phyloP scores from a whole-genome alignment of 2,888 invertebrate species.

The Lacanobia oleracea region DNA sequence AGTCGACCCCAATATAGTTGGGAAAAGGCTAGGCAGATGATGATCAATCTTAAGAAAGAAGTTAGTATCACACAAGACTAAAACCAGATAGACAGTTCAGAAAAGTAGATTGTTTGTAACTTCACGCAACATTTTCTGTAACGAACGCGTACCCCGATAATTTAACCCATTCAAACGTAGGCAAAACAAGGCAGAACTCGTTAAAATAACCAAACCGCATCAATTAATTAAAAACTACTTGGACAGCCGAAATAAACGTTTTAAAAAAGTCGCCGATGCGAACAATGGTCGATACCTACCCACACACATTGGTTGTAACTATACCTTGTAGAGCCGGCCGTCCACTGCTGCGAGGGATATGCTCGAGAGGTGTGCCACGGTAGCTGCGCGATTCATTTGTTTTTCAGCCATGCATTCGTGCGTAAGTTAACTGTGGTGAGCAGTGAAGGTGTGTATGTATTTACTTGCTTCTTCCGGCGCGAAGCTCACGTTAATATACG shows the following conservation, averaged over 20 bases:
- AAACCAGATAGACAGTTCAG: not conserved
- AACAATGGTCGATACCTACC: constrained; percentile 27
- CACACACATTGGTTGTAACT: constrained; percentile 20
- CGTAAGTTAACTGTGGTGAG: no score
- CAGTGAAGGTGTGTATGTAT: no score
- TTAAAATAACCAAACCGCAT: constrained; percentile 32
- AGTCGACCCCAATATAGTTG: no score
- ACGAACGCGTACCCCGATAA: not conserved
- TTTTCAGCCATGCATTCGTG: no score
- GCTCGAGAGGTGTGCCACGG: not conserved
- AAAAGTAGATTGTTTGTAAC: not conserved
- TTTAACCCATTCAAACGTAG: not conserved
- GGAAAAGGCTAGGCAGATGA: no score
- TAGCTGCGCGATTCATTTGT: not conserved
- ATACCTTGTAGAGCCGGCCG: not conserved
- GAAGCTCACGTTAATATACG: no score
- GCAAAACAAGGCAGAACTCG: not conserved
- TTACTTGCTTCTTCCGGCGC: no score
- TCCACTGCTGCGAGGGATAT: not conserved
- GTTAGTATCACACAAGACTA: no score
- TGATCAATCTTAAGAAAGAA: no score
- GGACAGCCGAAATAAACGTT: constrained; percentile 12
- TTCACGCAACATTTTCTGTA: not conserved
- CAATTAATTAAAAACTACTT: constrained; percentile 41
- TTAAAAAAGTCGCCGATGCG: constrained; percentile 25